Evolutionary conservation across 2,113 vertebrate species (phyloP).

Genomic region (Sitta europaea): DNA sequence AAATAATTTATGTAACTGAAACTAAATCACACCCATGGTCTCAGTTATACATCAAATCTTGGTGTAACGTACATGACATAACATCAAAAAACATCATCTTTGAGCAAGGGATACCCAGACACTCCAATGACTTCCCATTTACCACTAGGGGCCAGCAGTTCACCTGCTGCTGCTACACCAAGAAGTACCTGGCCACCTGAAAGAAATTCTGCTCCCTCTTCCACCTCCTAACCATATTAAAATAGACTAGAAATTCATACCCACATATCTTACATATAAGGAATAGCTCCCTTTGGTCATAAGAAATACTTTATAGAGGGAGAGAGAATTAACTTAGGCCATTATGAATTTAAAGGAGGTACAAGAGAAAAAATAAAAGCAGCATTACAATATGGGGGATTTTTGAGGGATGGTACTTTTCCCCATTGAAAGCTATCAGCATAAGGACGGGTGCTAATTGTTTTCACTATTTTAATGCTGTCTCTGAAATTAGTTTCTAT

Average conservation of each 20-base stretch:
- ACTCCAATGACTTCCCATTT: neutral
- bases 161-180: neutral
- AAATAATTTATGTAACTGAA: neutral
- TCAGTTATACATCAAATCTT: neutral
- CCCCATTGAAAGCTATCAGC: neutral
- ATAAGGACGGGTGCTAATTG: neutral
- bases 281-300: neutral
- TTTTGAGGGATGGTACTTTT: neutral
- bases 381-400: neutral
- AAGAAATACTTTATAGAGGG: neutral
- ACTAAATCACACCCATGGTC: neutral
- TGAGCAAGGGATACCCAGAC: neutral
- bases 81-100: neutral
- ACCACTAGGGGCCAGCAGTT: conserved; percentile 51
- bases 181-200: neutral
- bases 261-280: neutral
- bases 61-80: neutral
- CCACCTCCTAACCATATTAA: neutral
- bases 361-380: neutral
- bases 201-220: neutral
- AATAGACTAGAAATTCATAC: neutral
- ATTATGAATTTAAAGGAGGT: neutral
- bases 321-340: neutral
- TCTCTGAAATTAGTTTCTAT: neutral
- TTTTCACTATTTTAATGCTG: neutral